phyloP scores from a whole-genome alignment of 2,797 vertebrate species.

The Caiman crocodilus region DNA sequence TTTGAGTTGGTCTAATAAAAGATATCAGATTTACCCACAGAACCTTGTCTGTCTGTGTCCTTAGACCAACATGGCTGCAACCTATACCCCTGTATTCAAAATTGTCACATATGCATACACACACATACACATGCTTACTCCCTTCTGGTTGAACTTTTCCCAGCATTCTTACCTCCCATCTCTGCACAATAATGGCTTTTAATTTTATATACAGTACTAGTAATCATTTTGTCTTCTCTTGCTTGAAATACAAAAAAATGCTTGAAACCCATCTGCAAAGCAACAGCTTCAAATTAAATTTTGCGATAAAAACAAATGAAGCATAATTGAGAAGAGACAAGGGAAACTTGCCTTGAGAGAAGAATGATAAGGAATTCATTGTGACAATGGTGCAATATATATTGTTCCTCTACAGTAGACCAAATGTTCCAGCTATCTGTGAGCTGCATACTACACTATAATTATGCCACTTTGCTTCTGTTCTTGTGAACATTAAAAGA shows the following conservation, averaged over 20 bases:
- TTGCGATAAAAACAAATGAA: constrained; percentile 22
- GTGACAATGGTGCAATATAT: background rate
- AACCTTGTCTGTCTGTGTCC: no score
- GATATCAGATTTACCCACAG: no score
- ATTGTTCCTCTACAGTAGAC: background rate
- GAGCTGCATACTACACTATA: background rate
- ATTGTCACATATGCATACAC: accelerated
- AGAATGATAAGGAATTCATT: background rate
- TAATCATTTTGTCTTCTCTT: constrained; percentile 1
- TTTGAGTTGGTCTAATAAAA: no score
- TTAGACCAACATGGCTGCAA: no score
- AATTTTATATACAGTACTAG: background rate
- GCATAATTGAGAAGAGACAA: constrained; percentile 20
- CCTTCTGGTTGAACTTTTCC: background rate
- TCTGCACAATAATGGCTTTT: background rate
- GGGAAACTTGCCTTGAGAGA: constrained; percentile 6
- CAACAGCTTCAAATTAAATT: constrained; percentile 37
- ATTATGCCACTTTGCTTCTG: background rate
- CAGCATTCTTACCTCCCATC: accelerated
- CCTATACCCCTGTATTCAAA: no score
- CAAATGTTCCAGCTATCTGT: background rate
- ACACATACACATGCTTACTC: background rate
- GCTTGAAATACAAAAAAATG: background rate
- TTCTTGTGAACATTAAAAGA: accelerated
- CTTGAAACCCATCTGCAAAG: constrained; percentile 58